Conservation (phyloP, 1,140 invertebrate species). For the Heliconius nattereri region DNA sequence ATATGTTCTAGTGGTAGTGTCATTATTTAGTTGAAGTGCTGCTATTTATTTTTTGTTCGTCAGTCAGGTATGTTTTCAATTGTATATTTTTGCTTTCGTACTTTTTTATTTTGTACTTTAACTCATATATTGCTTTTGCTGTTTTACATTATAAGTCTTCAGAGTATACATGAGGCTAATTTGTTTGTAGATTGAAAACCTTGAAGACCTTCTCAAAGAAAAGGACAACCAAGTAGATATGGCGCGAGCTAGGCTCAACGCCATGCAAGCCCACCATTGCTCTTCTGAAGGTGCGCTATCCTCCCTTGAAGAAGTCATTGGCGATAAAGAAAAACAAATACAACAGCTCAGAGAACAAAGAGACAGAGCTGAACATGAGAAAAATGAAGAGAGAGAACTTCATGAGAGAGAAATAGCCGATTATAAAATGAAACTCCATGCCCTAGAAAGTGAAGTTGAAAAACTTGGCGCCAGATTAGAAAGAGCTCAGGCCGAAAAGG, state of each 20-base stretch:
- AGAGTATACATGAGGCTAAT: background rate
- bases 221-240: constrained; percentile 99
- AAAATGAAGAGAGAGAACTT: constrained; percentile 96
- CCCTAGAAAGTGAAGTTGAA: constrained; percentile 94
- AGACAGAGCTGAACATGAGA: constrained; percentile 97
- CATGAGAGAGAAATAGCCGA: constrained; percentile 97
- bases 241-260: constrained; percentile 92
- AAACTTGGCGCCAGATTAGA: constrained; percentile 93
- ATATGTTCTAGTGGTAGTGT: constrained; percentile 15
- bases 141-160: background rate
- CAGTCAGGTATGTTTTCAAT: constrained; percentile 36
- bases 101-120: background rate
- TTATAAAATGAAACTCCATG: constrained; percentile 96
- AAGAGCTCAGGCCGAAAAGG: constrained; percentile 93
- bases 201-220: constrained; percentile 97
- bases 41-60: constrained; percentile 26
- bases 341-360: constrained; percentile 92
- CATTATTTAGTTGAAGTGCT: constrained; percentile 25
- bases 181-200: constrained; percentile 93
- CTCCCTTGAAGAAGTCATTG: constrained; percentile 96
- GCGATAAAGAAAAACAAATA: constrained; percentile 98
- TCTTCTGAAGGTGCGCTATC: constrained; percentile 95
- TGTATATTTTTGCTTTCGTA: constrained; percentile 21
- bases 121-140: constrained; percentile 3
- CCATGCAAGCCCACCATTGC: constrained; percentile 96